Base-by-base conservation (phyloP, 2,113 vertebrate genomes). In the Saguinus imperator region DNA sequence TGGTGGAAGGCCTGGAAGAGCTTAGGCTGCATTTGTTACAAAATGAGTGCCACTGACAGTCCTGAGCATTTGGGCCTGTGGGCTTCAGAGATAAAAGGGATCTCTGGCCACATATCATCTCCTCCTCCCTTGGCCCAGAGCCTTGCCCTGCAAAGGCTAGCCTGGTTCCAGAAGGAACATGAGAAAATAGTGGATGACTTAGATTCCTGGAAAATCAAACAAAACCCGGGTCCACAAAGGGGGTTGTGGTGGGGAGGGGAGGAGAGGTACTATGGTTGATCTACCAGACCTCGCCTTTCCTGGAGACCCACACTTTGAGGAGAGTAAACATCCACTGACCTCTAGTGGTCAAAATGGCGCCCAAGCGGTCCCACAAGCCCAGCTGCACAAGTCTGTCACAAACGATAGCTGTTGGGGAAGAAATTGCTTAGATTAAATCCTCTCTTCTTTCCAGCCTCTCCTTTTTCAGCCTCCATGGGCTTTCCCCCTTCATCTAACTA, bases 331-430 rank as follows among this genome's bases (percentile, higher is more conserved):
- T 91, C 75, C 97, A 87, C 92, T 92, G 97, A 97, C 94, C 94
- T 95, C 97, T 98, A 97, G 95, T 95, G 97, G 97, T 64, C 83
- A 95, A 72, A 84, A 96, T 83, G 80, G 35, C 52, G 2, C 52
- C 72, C 66, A 68, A 48, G 13, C 5, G 0, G 37, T 25, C 66
- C 72, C 50, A 37, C 58, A 9, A 1, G 1, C 3, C 61, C 48
- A 43, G 10, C 6, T 20, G 79, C 40, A 1, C 58, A 35, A 4
- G 57, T 58, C 40, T 18, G 9, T 40, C 25, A 20, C 48, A 18
- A 25, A n/a, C 2, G 21, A 40, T 17, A 37, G 29, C 16, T 13
- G 14, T 23, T 55, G 48, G 61, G 70, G 61, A 40, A 66, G 40
- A 58, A 79, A 50, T 35, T 43, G 17, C 40, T 70, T 50, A 8